Evolutionary conservation across 2,797 vertebrate genomes (phyloP), one percentile per base, ranked within the genome.

Genomic region (Gambelia wislizenii): DNA sequence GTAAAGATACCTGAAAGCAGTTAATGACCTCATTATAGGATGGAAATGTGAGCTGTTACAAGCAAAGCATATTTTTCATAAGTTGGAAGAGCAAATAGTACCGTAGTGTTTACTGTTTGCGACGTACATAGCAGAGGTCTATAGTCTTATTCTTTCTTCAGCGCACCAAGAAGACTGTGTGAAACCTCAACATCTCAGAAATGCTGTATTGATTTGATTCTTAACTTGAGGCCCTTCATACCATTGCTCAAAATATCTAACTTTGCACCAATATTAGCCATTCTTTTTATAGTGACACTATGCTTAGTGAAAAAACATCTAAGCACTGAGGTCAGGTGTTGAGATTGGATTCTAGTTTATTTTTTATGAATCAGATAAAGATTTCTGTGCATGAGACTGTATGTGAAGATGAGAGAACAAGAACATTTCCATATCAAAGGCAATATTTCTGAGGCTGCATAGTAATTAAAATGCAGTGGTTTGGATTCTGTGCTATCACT

Each of bases 381-480:
- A 98, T 98, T 98, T 98, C 98, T 98, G 98, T 98, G 97, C 97
- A 96, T 97, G 97, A 97, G 96, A 96, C 98, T 93, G 97, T 97
- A 97, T 98, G 97, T 98, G 98, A 98, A 98, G 98, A 98, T 97
- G 97, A 97, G 97, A 97, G 97, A 97, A 97, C 96, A 99, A 97
- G 97, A 97, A 96, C 95, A 99, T 99, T 99, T 98, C 98, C 98
- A 99, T 99, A 99, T 99, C 99, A 99, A 99, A 99, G 98, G 97
- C 96, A 93, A 97, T 95, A 97, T 98, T 98, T 98, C 97, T 98
- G 97, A 97, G 97, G 97, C 97, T 97, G 98, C 98, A 97, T 98
- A 98, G 98, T 99, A 99, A 99, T 99, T 99, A 99, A 99, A 98
- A 99, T 98, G 98, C 98, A 98, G 97, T 98, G 98, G 98, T 98